Evolutionary conservation across 2,113 vertebrate species (phyloP).

Genomic region (Leuciscus idus): DNA sequence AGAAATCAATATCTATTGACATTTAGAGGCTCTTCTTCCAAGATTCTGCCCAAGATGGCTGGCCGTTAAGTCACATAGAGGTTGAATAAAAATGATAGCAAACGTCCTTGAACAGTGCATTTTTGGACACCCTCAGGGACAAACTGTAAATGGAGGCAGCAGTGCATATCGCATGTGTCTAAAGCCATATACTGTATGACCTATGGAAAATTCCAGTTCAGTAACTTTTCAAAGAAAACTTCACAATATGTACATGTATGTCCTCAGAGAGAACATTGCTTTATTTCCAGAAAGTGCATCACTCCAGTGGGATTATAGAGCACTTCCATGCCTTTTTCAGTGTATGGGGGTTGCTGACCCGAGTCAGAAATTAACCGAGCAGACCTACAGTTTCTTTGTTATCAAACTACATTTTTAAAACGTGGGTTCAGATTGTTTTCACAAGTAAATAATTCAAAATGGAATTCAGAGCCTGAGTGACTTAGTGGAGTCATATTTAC

Average conservation of each 20-base stretch:
- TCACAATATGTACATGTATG: neutral
- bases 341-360: neutral
- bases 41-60: constrained; percentile 35
- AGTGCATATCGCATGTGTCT: neutral
- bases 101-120: neutral
- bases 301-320: neutral
- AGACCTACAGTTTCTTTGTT: neutral
- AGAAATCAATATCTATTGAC: constrained; percentile 55
- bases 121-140: constrained; percentile 20
- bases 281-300: neutral
- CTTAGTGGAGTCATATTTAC: too few species aligned
- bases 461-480: too few species aligned
- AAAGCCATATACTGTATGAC: neutral
- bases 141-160: neutral
- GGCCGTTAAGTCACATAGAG: constrained; percentile 34
- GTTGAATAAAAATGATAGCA: constrained; percentile 37
- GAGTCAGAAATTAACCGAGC: neutral
- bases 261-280: neutral
- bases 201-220: neutral
- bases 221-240: neutral
- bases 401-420: neutral
- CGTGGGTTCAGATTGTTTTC: neutral
- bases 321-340: neutral
- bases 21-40: constrained; percentile 35
- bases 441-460: too few species aligned